Conservation (phyloP, 2,113 vertebrate species). For the Grallaria varia region DNA sequence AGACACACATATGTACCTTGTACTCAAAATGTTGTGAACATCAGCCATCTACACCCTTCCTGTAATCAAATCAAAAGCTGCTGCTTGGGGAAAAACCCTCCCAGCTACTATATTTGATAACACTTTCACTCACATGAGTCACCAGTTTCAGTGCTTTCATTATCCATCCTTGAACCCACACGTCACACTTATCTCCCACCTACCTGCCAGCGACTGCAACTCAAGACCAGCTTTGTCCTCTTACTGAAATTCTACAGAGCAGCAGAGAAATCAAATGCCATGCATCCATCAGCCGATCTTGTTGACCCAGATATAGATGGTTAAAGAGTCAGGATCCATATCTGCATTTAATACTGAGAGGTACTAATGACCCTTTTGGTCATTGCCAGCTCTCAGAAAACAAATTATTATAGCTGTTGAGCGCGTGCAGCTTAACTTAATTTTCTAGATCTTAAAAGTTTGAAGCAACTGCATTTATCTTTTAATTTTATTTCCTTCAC, state of each 20-base stretch:
- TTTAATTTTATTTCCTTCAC: constrained; percentile 23
- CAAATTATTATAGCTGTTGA: not conserved
- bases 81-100: not conserved
- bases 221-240: not conserved
- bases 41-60: not conserved
- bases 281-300: fast-evolving
- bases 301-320: not conserved
- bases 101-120: not conserved
- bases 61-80: not conserved
- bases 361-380: not conserved
- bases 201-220: not conserved
- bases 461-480: not conserved
- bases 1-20: not conserved
- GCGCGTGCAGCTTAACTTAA: not conserved
- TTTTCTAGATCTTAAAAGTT: not conserved
- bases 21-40: not conserved
- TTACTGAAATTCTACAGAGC: not conserved
- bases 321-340: not conserved
- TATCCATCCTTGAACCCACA: not conserved
- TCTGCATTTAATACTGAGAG: not conserved
- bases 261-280: not conserved
- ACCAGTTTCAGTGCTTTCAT: not conserved
- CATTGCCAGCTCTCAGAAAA: not conserved
- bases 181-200: not conserved
- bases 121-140: not conserved